Percentiles rank a stretch among this genome's conserved stretches.
These are phyloP conservation scores for Rhinoraja longicauda DNA, from an alignment of 2,797 vertebrate genomes.

Conservation along the genomic window DNA sequence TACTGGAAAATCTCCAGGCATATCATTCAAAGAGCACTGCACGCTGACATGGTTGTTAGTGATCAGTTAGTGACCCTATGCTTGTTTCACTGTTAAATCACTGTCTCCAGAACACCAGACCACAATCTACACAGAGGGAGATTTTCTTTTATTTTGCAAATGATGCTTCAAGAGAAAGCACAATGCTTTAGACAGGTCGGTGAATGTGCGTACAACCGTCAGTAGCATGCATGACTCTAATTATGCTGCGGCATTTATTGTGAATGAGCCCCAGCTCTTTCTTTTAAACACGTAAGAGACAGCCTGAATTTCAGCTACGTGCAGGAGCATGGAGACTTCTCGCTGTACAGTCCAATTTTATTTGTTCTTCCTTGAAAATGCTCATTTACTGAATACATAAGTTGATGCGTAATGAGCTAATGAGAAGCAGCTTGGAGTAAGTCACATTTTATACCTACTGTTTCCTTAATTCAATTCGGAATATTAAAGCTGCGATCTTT, in stretches of 20 bases:
- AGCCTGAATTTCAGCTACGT: not conserved
- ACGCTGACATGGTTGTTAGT: constrained; percentile 39
- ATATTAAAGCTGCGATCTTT: not conserved
- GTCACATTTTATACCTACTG: not conserved
- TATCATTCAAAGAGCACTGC: constrained; percentile 43
- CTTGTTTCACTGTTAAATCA: constrained; percentile 29
- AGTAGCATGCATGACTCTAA: constrained; percentile 6
- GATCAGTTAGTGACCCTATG: constrained; percentile 35
- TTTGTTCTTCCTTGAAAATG: constrained; percentile 13
- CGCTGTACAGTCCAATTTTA: not conserved
- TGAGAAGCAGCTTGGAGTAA: not conserved
- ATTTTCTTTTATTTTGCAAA: constrained; percentile 25
- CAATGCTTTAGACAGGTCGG: not conserved
- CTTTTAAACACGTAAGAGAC: not conserved
- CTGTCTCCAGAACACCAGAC: constrained; percentile 8
- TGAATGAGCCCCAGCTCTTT: not conserved
- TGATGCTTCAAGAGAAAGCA: not conserved
- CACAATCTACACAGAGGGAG: constrained; percentile 23
- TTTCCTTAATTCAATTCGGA: not conserved
- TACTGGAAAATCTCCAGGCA: constrained; percentile 42
- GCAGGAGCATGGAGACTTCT: not conserved
- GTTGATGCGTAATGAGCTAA: not conserved
- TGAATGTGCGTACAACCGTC: not conserved
- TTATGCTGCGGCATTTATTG: constrained; percentile 13
- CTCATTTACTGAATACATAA: not conserved